Conservation (phyloP, 92 coral and sea anemone species). For the Palythoa heliodiscus region DNA sequence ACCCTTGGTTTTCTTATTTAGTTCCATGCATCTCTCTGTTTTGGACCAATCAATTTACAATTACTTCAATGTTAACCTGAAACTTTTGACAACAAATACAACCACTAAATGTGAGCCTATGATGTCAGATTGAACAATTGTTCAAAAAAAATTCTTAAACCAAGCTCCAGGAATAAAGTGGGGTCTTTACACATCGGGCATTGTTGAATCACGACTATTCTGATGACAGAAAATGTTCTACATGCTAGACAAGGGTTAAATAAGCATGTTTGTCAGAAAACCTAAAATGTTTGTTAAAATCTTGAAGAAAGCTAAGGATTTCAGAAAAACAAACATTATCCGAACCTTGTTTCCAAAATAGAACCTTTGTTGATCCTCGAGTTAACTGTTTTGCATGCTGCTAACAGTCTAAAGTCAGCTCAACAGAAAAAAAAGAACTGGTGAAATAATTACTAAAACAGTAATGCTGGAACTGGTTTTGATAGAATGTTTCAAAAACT, state of each 20-base stretch:
- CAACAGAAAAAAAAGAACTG: background rate
- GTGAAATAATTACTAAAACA: background rate
- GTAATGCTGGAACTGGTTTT: background rate
- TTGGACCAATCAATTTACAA: no score
- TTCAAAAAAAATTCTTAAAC: no score
- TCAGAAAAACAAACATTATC: conserved; percentile 18
- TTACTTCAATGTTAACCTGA: no score
- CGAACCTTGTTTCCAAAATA: conserved; percentile 17
- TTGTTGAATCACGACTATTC: background rate
- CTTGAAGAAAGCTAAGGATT: background rate
- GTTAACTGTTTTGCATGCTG: background rate
- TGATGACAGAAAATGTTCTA: background rate
- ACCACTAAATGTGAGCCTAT: background rate
- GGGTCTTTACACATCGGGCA: background rate
- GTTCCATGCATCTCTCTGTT: no score
- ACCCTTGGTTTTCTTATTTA: no score
- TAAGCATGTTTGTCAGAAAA: background rate
- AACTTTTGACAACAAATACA: no score
- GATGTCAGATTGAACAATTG: background rate
- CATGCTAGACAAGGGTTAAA: conserved; percentile 11
- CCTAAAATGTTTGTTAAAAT: conserved; percentile 8
- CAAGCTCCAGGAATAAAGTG: background rate
- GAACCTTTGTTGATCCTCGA: background rate
- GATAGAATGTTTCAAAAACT: background rate
- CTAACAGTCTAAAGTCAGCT: background rate